A percentile compares a stretch with the other conserved stretches of the same genome.
Conservation (phyloP, 2,888 invertebrate genomes). For the Aphodius sticticus region DNA sequence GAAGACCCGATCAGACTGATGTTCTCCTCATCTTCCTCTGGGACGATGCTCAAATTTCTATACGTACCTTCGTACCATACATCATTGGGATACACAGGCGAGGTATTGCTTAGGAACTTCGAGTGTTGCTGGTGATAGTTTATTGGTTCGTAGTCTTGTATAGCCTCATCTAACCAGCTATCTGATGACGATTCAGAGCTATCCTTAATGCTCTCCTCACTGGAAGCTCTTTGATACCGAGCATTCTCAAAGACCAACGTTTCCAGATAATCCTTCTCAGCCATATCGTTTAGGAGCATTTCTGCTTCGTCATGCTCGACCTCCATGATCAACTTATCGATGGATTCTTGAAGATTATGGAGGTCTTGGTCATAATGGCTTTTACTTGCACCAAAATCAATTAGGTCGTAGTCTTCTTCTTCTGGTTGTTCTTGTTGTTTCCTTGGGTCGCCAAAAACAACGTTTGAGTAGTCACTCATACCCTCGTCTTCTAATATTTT, state of each 20-base stretch:
- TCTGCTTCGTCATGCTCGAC: constrained; percentile 48
- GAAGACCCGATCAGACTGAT: constrained; percentile 51
- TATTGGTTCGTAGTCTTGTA: constrained; percentile 54
- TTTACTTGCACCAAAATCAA: constrained; percentile 42
- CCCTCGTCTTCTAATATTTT: constrained; percentile 38
- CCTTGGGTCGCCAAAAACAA: constrained; percentile 30
- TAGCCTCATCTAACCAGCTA: constrained; percentile 46
- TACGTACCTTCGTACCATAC: constrained; percentile 60
- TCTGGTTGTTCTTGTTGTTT: constrained; percentile 20
- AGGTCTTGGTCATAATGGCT: constrained; percentile 31
- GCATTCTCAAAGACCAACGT: constrained; percentile 42
- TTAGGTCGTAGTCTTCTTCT: constrained; percentile 47
- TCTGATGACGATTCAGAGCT: constrained; percentile 44
- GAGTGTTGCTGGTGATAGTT: constrained; percentile 40
- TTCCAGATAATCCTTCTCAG: constrained; percentile 45
- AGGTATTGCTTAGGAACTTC: constrained; percentile 25
- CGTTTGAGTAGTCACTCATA: constrained; percentile 38
- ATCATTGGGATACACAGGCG: constrained; percentile 45
- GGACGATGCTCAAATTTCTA: constrained; percentile 59
- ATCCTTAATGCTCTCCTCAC: constrained; percentile 48
- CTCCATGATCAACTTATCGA: constrained; percentile 44
- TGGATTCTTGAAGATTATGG: constrained; percentile 43
- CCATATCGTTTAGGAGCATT: constrained; percentile 44
- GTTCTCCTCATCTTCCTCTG: constrained; percentile 59
- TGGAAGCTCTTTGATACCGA: constrained; percentile 49